Evolutionary conservation across 1,140 invertebrate species (phyloP).

Genomic region (Pogonus chalceus): DNA sequence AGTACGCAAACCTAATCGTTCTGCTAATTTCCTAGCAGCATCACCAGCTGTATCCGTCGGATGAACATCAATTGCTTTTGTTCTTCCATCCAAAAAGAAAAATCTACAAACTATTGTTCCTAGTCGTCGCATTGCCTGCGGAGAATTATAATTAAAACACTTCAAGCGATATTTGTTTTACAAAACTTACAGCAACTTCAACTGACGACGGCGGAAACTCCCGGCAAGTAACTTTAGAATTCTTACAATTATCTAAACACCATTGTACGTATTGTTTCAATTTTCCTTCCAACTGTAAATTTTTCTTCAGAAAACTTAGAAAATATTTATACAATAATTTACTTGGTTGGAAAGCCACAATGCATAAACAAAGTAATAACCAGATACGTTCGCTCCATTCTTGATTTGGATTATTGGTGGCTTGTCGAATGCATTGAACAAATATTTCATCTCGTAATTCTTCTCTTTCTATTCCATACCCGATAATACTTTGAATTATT

Average conservation of each 20-base stretch:
- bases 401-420: conserved; percentile 72
- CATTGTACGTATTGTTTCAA: conserved; percentile 82
- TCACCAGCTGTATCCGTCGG: conserved; percentile 88
- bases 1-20: conserved; percentile 73
- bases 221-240: conserved; percentile 69
- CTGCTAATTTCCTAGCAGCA: conserved; percentile 77
- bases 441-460: conserved; percentile 83
- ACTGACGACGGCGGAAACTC: conserved; percentile 82
- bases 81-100: conserved; percentile 90
- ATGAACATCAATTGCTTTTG: conserved; percentile 91
- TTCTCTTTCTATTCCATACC: conserved; percentile 77
- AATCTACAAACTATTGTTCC: conserved; percentile 90
- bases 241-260: conserved; percentile 87
- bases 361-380: conserved; percentile 78
- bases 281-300: conserved; percentile 57
- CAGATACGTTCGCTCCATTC: conserved; percentile 77
- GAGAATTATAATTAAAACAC: conserved; percentile 13
- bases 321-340: conserved; percentile 76
- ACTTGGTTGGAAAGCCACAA: conserved; percentile 86
- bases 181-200: conserved; percentile 72
- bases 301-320: conserved; percentile 67
- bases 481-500: conserved; percentile 76
- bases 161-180: not conserved
- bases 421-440: conserved; percentile 77
- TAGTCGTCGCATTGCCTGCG: conserved; percentile 75